These are phyloP conservation scores for Hippoglossus stenolepis DNA, from an alignment of 2,113 vertebrate genomes.

Conservation along the genomic window DNA sequence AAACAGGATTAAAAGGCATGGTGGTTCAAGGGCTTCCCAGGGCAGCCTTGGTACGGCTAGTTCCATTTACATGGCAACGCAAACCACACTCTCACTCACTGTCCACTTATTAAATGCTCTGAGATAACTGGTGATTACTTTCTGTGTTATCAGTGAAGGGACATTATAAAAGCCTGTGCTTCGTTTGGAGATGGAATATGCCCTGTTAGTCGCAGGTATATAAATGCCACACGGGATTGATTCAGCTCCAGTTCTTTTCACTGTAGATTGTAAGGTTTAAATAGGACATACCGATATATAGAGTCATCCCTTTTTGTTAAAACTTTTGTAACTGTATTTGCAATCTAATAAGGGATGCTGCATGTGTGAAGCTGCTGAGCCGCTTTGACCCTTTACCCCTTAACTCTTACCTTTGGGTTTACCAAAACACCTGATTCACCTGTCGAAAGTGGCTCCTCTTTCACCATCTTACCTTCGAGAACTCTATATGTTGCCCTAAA, in stretches of 20 bases:
- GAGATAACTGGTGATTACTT: conserved; percentile 56
- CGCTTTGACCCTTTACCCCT: not conserved
- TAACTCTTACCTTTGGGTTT: no score
- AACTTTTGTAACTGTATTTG: not conserved
- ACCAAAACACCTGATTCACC: not conserved
- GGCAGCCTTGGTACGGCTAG: conserved; percentile 32
- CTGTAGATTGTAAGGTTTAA: not conserved
- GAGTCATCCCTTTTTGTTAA: not conserved
- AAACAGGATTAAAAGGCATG: conserved; percentile 74
- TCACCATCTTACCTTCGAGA: not conserved
- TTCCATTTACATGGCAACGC: conserved; percentile 10
- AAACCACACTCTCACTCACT: conserved; percentile 41
- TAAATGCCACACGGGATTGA: not conserved
- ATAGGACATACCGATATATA: not conserved
- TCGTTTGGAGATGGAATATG: conserved; percentile 26
- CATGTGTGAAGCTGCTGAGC: no score
- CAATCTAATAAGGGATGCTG: not conserved
- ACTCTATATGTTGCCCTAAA: not conserved
- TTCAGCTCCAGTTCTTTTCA: not conserved
- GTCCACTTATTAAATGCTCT: conserved; percentile 56
- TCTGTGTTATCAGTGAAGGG: conserved; percentile 27
- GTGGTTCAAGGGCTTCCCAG: conserved; percentile 60
- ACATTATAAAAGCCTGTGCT: conserved; percentile 30
- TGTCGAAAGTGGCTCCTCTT: not conserved
- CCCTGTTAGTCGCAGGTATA: not conserved